phyloP scores from a whole-genome alignment of 2,797 vertebrate species.

The Natrix natrix region DNA sequence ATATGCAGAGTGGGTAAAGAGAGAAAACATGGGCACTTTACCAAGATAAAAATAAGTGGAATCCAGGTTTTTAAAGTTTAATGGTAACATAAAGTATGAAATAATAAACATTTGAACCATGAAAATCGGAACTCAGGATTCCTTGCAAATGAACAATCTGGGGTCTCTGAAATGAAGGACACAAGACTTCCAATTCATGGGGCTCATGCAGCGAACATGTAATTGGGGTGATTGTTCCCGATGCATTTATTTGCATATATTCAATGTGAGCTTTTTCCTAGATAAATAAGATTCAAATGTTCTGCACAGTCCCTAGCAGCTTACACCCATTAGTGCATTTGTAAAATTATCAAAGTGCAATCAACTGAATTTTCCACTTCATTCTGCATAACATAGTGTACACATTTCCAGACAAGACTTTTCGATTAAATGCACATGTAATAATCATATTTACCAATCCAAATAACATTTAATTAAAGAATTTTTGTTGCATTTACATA shows the following conservation, averaged over 20 bases:
- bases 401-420: background rate
- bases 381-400: background rate
- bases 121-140: background rate
- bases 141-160: background rate
- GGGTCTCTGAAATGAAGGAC: background rate
- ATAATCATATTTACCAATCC: background rate
- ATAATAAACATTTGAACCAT: background rate
- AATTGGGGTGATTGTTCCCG: background rate
- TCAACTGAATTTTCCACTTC: background rate
- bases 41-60: background rate
- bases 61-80: background rate
- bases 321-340: background rate
- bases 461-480: background rate
- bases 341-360: background rate
- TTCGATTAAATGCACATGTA: background rate
- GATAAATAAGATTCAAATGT: background rate
- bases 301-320: background rate
- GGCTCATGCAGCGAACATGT: background rate
- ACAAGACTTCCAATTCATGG: background rate
- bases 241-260: background rate
- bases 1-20: background rate
- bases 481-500: background rate
- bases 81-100: background rate
- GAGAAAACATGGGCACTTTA: background rate
- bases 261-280: background rate